phyloP scores from a whole-genome alignment of 1,140 invertebrate species.

The Planococcus citri region DNA sequence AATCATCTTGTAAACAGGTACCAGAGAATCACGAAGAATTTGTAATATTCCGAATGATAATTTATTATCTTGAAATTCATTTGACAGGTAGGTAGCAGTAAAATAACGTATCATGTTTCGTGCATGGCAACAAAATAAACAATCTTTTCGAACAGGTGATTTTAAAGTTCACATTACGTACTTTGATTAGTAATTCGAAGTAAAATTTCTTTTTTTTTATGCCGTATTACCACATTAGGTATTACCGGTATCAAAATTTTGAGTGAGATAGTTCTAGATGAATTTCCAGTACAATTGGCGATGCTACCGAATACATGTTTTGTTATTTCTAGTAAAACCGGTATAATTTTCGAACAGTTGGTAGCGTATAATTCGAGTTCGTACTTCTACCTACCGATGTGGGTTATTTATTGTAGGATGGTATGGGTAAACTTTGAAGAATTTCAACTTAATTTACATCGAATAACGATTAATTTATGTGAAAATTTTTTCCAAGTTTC shows the following conservation, averaged over 20 bases:
- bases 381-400: not conserved
- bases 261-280: no score
- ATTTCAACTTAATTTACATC: slow-evolving; percentile 6
- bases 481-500: not conserved
- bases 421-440: not conserved
- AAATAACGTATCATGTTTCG: not conserved
- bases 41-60: no score
- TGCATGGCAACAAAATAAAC: not conserved
- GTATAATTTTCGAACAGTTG: not conserved
- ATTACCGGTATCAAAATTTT: no score
- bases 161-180: no score
- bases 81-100: no score
- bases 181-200: no score
- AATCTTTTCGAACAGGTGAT: not conserved
- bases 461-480: not conserved
- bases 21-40: no score
- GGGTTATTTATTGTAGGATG: not conserved
- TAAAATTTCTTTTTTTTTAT: no score
- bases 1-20: no score
- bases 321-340: not conserved
- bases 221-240: no score
- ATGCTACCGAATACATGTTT: not conserved
- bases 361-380: not conserved
- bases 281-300: not conserved
- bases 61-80: no score